Base-by-base conservation (phyloP, 1,140 invertebrate genomes). In the Phortica variegata region DNA sequence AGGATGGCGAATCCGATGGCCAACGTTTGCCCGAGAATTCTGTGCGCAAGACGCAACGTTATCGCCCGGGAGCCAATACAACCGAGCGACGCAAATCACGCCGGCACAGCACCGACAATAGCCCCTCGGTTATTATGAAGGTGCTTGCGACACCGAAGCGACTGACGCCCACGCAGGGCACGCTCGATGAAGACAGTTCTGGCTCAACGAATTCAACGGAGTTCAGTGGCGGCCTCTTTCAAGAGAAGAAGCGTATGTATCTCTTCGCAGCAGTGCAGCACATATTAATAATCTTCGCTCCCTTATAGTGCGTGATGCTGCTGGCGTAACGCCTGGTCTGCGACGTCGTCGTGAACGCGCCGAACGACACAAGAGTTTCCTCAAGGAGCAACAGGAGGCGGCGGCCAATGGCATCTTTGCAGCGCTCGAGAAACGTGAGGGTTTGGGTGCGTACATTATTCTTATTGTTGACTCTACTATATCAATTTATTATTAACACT, bases 321-420 rank as follows among this genome's bases (percentile, higher is more conserved):
- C 83, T 46, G 87, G 87, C 41, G 86, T 90, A 16, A 89, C 88
- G 8, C 87, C 88, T 15, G 88, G 85, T 17, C 76, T 90, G 45
- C 79, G 87, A 56, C 79, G 87, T 47, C 78, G 89, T 43, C 77
- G 87, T 33, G 87, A 90, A 75, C 81, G 89, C 46, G 87, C 87
- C 5, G 87, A 91, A 71, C 80, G 89, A 56, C 90, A 93, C 71
- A 82, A 86, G 50, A 87, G 84, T 60, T 87, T 91, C 72, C 84
- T 90, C 57, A 84, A 85, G 68, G 89, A 91, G 65, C 89, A 91
- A 65, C 88, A 86, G 72, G 84, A 87, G 76, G 81, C 80, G 38
- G 70, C 66, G 3, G 82, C 81, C 50, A 82, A 80, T 52, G 70
- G 71, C 61, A 78, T 79, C 61, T 78, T 75, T 71, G 79, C 57